Evolutionary conservation across 2,113 vertebrate species (phyloP), one percentile per base, ranked within the genome.

Genomic region (Pterocles gutturalis): DNA sequence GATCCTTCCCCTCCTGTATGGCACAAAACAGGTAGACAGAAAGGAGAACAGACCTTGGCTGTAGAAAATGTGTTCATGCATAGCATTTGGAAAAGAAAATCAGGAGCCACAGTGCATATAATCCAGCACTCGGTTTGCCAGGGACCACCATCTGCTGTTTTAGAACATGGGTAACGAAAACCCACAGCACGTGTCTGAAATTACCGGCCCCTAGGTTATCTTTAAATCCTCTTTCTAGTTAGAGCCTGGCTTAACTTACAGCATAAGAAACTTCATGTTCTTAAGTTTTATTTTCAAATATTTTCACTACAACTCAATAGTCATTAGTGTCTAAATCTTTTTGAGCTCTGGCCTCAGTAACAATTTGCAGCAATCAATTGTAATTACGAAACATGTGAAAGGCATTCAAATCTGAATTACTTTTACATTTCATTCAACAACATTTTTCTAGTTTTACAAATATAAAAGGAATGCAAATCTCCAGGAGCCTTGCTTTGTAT

Each of bases 61-160:
- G 67, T 4, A 57, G 34, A 19, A 36, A 45, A 17, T 0, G 16
- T 49, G 25, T 26, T 58, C 16, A 28, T 2, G 9, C 6, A 4
- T 0, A 2, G 13, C 51, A 15, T 9, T 51, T 11, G 10, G 79
- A 46, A 45, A 43, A 33, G 13, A 53, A 83, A 91, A 51, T 0
- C 0, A 19, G 5, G 16, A 93, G 20, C 51, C 62, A 51, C 2
- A 0, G 8, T 2, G 7, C 1, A 0, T 9, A 29, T 25, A 60
- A 69, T 8, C 66, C 72, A 58, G 43, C 38, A 8, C 33, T 55
- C 0, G 0, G 17, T 48, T 13, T 43, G 34, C n/a, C 46, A 58
- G 71, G 14, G 38, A 79, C 41, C 57, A 71, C 29, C 29, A 46
- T 19, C 48, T 90, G 70, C 82, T 64, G 26, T 9, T 75, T 60